phyloP scores from a whole-genome alignment of 2,888 invertebrate species.

The Synanthedon vespiformis region DNA sequence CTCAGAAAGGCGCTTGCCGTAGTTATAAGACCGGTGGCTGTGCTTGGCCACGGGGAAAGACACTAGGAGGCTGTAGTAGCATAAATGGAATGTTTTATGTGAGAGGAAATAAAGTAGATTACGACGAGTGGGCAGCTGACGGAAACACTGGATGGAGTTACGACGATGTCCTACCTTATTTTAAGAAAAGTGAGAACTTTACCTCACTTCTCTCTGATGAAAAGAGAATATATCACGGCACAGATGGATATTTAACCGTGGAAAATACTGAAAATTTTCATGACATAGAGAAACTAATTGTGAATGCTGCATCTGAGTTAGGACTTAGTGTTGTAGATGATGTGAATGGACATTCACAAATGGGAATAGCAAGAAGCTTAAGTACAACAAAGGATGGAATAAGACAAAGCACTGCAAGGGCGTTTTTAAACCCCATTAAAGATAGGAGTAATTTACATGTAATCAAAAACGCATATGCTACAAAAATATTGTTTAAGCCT shows the following conservation, averaged over 20 bases:
- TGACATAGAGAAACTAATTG: constrained; percentile 27
- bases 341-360: constrained; percentile 49
- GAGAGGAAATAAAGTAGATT: constrained; percentile 64
- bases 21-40: constrained; percentile 40
- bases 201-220: constrained; percentile 15
- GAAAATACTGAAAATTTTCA: constrained; percentile 24
- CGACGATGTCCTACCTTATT: constrained; percentile 59
- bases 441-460: constrained; percentile 50
- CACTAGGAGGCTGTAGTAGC: constrained; percentile 71
- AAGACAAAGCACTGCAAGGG: constrained; percentile 63
- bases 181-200: constrained; percentile 62
- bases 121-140: constrained; percentile 62
- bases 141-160: constrained; percentile 72
- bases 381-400: constrained; percentile 53
- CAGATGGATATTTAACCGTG: constrained; percentile 45
- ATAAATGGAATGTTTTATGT: constrained; percentile 72
- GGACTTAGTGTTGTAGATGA: constrained; percentile 44
- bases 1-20: constrained; percentile 45
- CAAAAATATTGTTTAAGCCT: constrained; percentile 62
- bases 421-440: constrained; percentile 53
- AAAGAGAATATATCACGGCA: constrained; percentile 31
- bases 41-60: constrained; percentile 74
- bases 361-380: constrained; percentile 53
- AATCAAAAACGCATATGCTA: constrained; percentile 63
- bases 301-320: constrained; percentile 48